Evolutionary conservation across 2,888 invertebrate genomes (phyloP).

Genomic region (Phyto melanocephala): DNA sequence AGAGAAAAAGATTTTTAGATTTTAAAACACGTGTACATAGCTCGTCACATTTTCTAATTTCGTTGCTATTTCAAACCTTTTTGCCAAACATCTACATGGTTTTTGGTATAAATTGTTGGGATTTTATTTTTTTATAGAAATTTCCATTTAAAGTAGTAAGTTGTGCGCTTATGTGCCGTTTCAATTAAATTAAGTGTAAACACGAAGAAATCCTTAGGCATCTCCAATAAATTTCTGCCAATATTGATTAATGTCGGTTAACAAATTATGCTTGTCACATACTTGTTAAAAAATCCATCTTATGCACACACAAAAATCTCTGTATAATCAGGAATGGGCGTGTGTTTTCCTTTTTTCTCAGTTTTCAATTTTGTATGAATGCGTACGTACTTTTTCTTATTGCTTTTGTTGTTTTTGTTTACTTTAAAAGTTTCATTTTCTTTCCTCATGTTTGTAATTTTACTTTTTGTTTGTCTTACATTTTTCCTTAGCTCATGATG

Average conservation of each 20-base stretch:
- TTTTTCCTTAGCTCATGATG: not conserved
- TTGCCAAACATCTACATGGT: no score
- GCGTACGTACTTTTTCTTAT: conserved; percentile 2
- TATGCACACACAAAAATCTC: not conserved
- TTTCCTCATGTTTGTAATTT: not conserved
- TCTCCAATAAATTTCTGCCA: not conserved
- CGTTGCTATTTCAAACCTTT: no score
- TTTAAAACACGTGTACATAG: no score
- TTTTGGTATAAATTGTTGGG: no score
- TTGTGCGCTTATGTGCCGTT: no score
- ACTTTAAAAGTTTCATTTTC: conserved; percentile 13
- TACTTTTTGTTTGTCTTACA: not conserved
- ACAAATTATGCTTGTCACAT: not conserved
- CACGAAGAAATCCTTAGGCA: no score
- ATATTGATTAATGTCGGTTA: not conserved
- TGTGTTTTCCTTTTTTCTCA: not conserved
- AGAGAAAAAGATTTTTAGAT: no score
- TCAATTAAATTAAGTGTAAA: no score
- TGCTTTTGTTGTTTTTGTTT: conserved; percentile 1
- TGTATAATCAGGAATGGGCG: not conserved
- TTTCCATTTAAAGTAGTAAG: no score
- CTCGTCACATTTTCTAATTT: no score
- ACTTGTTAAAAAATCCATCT: not conserved
- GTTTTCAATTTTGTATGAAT: not conserved
- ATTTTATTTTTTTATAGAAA: no score